Evolutionary conservation across 2,797 vertebrate genomes (phyloP), one percentile per base, ranked within the genome.

Genomic region (Fringilla coelebs): DNA sequence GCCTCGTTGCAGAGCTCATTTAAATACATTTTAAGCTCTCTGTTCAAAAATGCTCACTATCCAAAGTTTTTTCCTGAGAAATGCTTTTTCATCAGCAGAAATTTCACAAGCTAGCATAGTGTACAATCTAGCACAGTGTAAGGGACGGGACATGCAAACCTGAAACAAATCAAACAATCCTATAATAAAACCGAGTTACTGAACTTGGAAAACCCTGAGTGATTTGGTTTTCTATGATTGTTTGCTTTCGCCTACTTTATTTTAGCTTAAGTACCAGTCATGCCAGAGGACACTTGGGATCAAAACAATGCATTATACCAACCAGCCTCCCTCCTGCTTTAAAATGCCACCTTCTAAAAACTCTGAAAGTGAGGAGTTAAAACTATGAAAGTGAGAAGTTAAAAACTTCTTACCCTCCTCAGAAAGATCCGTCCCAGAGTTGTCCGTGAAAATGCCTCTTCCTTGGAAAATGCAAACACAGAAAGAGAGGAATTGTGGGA

Each of bases 331-430:
- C 67, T 40, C 58, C 40, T 36, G 10, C 38, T 45, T 84, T 66
- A 82, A 85, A 94, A 92, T 34, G 13, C 29, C 36, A 28, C 26
- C 40, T 85, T 85, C 54, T 77, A 76, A 78, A 40, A 46, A 12
- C 57, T 73, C 43, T 32, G 7, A 82, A 96, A 75, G n/a, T 3
- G 29, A 93, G 91, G 80, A 90, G 51, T 91, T 93, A 94, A 95
- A 94, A 84, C 60, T 73, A 46, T 32, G 7, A 82, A 96, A 75
- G n/a, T 3, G 29, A 93, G 91, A 78, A 90, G 51, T 91, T 93
- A 94, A 95, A 94, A 85, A 14, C 62, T 66, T 85, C 97, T 98
- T 98, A 98, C 98, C 98, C 96, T 97, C 84, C 92, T 94, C 80
- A 88, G 91, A 95, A 96, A 96, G 97, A 80, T 58, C 21, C 76